A percentile compares a stretch with the other conserved stretches of the same genome.
Evolutionary conservation across 2,797 vertebrate species (phyloP).

Genomic region (Crax fasciolata): DNA sequence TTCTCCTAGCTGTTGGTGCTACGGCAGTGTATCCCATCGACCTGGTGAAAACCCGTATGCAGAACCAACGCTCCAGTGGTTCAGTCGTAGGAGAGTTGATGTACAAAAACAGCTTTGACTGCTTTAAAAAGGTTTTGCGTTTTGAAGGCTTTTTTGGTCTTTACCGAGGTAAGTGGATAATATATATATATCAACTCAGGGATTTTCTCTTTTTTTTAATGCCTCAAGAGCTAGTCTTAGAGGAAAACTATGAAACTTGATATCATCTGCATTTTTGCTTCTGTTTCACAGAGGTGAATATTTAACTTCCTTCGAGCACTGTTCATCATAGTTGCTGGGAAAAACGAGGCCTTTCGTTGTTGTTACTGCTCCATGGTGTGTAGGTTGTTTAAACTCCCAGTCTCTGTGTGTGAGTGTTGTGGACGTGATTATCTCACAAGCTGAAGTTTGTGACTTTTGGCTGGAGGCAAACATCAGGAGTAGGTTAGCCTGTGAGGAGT

Average conservation of each 20-base stretch:
- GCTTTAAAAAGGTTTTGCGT: conserved; percentile 94
- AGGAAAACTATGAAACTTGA: not conserved
- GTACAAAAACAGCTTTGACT: conserved; percentile 98
- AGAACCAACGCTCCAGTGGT: conserved; percentile 93
- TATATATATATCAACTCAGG: not conserved
- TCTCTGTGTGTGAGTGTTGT: not conserved
- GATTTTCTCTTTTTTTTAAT: not conserved
- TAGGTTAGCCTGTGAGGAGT: conserved; percentile 4
- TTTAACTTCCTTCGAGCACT: not conserved
- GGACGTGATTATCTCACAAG: not conserved
- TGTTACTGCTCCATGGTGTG: conserved; percentile 8
- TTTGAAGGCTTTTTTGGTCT: conserved; percentile 96
- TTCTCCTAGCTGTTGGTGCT: conserved; percentile 90
- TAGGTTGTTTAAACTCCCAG: conserved; percentile 31
- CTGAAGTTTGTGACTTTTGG: not conserved
- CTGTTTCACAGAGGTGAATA: not conserved
- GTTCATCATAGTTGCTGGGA: not conserved
- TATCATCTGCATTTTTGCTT: not conserved
- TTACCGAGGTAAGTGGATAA: conserved; percentile 91
- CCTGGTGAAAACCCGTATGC: conserved; percentile 97
- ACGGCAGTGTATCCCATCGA: conserved; percentile 97
- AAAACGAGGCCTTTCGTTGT: not conserved
- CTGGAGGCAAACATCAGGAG: not conserved
- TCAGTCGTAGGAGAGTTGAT: conserved; percentile 94
- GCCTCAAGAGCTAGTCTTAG: not conserved